phyloP scores from a whole-genome alignment of 23 tunicate species.

The Styela clava region DNA sequence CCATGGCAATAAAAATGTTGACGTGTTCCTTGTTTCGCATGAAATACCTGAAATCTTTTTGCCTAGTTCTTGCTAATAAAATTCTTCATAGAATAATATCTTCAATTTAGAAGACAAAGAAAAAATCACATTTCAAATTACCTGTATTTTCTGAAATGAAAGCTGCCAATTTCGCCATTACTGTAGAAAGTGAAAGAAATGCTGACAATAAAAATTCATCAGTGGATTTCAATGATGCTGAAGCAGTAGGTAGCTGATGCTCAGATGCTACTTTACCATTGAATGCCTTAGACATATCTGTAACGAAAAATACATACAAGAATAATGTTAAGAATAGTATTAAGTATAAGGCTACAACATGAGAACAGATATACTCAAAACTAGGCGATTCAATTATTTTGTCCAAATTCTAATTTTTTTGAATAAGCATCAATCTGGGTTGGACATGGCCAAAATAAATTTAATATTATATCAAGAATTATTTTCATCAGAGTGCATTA shows the following conservation, averaged over 20 bases:
- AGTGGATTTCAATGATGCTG: slow-evolving; percentile 43
- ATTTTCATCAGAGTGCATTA: too few species aligned
- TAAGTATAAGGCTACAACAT: too few species aligned
- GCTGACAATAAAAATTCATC: slow-evolving; percentile 79
- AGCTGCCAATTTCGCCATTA: slow-evolving; percentile 51
- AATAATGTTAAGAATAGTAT: background rate
- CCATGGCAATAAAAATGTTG: too few species aligned
- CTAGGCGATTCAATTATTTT: too few species aligned
- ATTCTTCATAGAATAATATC: background rate
- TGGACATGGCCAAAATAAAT: too few species aligned
- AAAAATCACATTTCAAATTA: background rate
- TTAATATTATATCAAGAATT: too few species aligned
- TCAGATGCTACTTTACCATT: slow-evolving; percentile 81
- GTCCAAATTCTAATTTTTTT: too few species aligned
- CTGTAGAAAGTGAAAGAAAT: slow-evolving; percentile 43
- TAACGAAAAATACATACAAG: background rate
- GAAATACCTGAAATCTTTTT: too few species aligned
- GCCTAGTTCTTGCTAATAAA: too few species aligned
- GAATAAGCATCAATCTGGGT: too few species aligned
- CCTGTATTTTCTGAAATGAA: slow-evolving; percentile 50
- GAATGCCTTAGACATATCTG: slow-evolving; percentile 67
- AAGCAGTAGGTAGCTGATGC: slow-evolving; percentile 78
- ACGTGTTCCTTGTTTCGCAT: too few species aligned
- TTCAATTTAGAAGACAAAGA: background rate
- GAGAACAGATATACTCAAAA: too few species aligned